A percentile compares a stretch with the other conserved stretches of the same genome.
These are phyloP conservation scores for Cygnus buccinator DNA, from an alignment of 2,113 vertebrate genomes.

Conservation along the genomic window DNA sequence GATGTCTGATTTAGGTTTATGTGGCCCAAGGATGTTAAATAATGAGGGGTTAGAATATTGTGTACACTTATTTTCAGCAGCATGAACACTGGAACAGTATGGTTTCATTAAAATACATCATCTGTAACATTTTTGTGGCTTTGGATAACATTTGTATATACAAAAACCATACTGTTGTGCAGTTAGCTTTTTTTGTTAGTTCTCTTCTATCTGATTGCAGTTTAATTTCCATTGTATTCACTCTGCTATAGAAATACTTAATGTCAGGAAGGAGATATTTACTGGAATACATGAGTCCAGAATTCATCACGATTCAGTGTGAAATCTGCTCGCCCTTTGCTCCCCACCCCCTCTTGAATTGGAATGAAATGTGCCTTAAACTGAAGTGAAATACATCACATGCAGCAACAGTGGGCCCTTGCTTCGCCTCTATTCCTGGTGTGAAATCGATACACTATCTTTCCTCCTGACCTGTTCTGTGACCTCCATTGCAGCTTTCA, in stretches of 20 bases:
- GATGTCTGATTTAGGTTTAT: not conserved
- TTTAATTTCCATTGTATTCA: slow-evolving; percentile 79
- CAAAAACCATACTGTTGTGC: not conserved
- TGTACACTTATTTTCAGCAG: not conserved
- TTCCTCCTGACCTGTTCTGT: slow-evolving; percentile 88
- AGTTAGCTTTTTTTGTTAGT: not conserved
- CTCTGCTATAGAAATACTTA: slow-evolving; percentile 76
- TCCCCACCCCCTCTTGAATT: slow-evolving; percentile 82
- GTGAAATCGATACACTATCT: slow-evolving; percentile 94
- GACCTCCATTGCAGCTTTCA: slow-evolving; percentile 90
- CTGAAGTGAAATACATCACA: slow-evolving; percentile 87
- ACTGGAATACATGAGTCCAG: slow-evolving; percentile 82
- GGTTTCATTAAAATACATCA: not conserved
- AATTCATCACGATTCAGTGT: slow-evolving; percentile 88
- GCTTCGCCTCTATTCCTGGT: slow-evolving; percentile 83
- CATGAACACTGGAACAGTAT: not conserved
- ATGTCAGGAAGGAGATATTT: slow-evolving; percentile 82
- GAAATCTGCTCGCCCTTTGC: slow-evolving; percentile 85
- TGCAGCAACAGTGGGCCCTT: slow-evolving; percentile 77
- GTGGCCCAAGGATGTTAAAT: not conserved
- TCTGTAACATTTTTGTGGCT: not conserved
- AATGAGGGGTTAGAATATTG: not conserved
- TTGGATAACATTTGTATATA: not conserved
- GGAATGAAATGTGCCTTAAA: slow-evolving; percentile 88
- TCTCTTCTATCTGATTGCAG: slow-evolving; percentile 7